Percentiles rank a stretch among this genome's conserved stretches.
Conservation (phyloP, 2,113 vertebrate species). For the Elanus axillaris region DNA sequence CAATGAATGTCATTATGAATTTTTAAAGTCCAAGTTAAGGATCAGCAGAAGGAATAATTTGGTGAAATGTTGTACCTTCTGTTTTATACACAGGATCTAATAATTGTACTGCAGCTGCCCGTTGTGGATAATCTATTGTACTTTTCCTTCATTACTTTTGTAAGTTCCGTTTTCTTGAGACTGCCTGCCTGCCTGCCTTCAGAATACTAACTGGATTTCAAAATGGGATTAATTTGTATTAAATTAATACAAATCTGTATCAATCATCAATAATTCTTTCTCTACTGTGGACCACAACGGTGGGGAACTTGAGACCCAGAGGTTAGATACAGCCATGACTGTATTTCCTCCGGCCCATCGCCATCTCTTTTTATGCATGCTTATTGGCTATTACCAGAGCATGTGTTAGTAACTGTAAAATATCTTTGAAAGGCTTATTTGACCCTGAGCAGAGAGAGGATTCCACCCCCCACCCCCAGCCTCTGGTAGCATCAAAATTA, state of each 20-base stretch:
- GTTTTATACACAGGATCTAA: background rate
- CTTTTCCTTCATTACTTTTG: rapidly evolving
- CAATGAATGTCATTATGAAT: background rate
- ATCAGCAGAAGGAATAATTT: background rate
- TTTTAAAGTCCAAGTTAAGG: background rate
- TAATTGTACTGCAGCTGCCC: background rate
- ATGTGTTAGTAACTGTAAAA: background rate
- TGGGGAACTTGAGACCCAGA: background rate
- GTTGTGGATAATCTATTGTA: background rate
- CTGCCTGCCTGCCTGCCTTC: background rate
- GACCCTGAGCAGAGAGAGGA: background rate
- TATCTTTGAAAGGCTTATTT: background rate
- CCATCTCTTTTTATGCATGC: background rate
- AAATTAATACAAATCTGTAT: too few species aligned
- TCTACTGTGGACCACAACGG: background rate
- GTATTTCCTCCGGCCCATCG: background rate
- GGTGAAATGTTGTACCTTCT: background rate
- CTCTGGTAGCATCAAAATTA: background rate
- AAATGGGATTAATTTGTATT: background rate
- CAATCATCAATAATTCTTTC: background rate
- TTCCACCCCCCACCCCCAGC: background rate
- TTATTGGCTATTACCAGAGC: background rate
- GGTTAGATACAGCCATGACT: background rate
- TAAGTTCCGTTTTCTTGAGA: background rate
- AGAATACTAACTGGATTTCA: background rate